phyloP scores from a whole-genome alignment of 2,888 invertebrate genomes.

The Melanargia galathea region DNA sequence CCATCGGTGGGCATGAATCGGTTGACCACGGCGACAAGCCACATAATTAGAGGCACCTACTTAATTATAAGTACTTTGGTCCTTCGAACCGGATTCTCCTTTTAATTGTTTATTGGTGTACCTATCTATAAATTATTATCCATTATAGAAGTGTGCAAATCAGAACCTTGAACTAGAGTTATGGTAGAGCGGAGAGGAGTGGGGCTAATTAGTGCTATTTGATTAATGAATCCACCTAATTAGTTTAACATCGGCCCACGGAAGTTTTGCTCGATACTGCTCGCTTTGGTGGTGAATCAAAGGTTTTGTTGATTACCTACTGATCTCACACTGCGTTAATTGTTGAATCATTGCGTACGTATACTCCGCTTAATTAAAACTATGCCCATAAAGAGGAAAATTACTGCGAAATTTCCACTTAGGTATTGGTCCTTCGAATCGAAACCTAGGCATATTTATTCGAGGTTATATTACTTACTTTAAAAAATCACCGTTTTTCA shows the following conservation, averaged over 20 bases:
- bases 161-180: background rate
- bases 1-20: too few species aligned
- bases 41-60: too few species aligned
- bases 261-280: constrained; percentile 19
- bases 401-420: background rate
- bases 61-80: too few species aligned
- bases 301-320: constrained; percentile 13
- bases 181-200: background rate
- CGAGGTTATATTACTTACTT: background rate
- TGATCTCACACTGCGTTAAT: constrained; percentile 15
- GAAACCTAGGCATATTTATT: background rate
- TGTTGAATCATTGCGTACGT: background rate
- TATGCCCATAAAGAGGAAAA: background rate
- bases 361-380: background rate
- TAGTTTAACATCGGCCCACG: constrained; percentile 34
- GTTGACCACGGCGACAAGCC: background rate
- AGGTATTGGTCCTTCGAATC: too few species aligned
- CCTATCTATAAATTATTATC: too few species aligned
- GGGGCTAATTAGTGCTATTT: constrained; percentile 36
- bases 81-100: background rate
- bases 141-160: background rate
- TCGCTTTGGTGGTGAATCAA: constrained; percentile 24
- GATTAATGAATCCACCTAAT: constrained; percentile 41
- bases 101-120: background rate
- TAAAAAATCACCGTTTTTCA: too few species aligned